A percentile compares a stretch with the other conserved stretches of the same genome.
Evolutionary conservation across 1,140 invertebrate species (phyloP).

Genomic region (Adoxophyes honmai): DNA sequence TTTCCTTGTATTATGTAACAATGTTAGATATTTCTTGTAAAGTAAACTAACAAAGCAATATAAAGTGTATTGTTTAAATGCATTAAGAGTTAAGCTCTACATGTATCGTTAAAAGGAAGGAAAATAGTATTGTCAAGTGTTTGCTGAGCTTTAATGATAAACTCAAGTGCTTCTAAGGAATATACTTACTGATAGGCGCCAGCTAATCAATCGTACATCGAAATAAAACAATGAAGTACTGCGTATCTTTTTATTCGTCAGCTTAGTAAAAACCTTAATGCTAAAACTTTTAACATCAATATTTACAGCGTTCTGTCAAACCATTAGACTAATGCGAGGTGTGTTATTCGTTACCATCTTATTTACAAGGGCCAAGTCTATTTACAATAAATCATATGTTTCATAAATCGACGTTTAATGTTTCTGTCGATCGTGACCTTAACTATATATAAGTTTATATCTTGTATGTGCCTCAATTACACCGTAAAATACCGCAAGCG

Average conservation of each 20-base stretch:
- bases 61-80: too few relatives aligned
- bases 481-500: constrained; percentile 7
- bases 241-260: neutral
- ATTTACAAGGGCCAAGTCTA: constrained; percentile 7
- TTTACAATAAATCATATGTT: constrained; percentile 22
- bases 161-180: neutral
- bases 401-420: constrained; percentile 4
- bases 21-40: too few relatives aligned
- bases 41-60: too few relatives aligned
- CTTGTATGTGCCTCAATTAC: constrained; percentile 12
- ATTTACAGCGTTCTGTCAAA: constrained; percentile 35
- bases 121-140: too few relatives aligned
- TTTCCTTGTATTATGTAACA: too few relatives aligned
- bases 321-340: constrained; percentile 46
- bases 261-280: neutral
- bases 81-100: too few relatives aligned
- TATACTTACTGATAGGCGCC: neutral
- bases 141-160: neutral
- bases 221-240: constrained; percentile 19
- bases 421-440: constrained; percentile 5
- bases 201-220: neutral
- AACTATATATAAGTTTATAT: constrained; percentile 9
- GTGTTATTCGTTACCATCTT: constrained; percentile 17
- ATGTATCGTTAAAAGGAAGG: too few relatives aligned
- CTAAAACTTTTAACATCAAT: constrained; percentile 19